phyloP scores from a whole-genome alignment of 2,888 invertebrate species.

The Cheilosia variabilis region DNA sequence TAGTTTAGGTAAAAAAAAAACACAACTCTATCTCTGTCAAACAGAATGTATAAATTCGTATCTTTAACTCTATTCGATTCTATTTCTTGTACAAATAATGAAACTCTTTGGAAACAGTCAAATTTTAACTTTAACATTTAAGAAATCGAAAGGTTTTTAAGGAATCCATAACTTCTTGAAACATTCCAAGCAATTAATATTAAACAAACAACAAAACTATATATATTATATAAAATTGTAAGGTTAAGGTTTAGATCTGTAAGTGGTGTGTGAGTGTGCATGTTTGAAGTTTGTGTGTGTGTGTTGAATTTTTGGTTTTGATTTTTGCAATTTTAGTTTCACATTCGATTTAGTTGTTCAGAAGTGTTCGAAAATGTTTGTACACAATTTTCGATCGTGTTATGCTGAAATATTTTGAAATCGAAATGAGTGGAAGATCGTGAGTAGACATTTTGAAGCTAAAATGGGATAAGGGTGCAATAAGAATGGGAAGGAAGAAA shows the following conservation, averaged over 20 bases:
- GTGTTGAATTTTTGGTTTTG: conserved; percentile 33
- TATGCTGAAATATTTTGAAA: neutral
- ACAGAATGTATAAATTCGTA: conserved; percentile 71
- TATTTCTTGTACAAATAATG: conserved; percentile 73
- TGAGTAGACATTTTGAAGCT: conserved; percentile 55
- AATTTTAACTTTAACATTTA: conserved; percentile 73
- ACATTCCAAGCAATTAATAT: conserved; percentile 70
- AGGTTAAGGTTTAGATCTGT: neutral
- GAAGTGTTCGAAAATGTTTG: conserved; percentile 24
- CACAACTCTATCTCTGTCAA: conserved; percentile 67
- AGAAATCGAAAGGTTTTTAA: conserved; percentile 50
- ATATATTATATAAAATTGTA: neutral
- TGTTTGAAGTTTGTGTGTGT: conserved; percentile 23
- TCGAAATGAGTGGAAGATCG: neutral
- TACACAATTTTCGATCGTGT: neutral
- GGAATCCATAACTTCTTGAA: conserved; percentile 73
- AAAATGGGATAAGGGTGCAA: conserved; percentile 79
- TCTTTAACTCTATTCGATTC: conserved; percentile 42
- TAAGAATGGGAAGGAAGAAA: conserved; percentile 62
- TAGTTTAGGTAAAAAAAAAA: conserved; percentile 57
- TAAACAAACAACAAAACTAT: conserved; percentile 12
- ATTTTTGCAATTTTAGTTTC: conserved; percentile 65
- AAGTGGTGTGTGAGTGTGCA: conserved; percentile 13
- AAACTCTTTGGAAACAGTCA: conserved; percentile 75
- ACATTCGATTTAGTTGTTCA: conserved; percentile 70